Conservation (phyloP, 2,113 vertebrate genomes). For the Eptesicus fuscus region DNA sequence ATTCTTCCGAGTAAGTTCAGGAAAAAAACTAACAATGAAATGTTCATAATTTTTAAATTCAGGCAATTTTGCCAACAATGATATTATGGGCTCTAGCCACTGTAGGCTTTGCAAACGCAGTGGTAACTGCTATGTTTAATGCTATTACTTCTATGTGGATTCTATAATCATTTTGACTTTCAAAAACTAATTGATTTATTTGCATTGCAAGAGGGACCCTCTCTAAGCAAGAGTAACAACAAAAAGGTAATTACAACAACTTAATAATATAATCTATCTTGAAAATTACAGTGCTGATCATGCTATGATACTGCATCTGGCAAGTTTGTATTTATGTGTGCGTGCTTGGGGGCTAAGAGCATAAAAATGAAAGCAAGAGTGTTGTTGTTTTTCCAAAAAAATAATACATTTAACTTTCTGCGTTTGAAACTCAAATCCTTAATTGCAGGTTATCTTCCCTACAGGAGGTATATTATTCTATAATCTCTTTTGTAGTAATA, state of each 20-base stretch:
- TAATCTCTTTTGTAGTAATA: background rate
- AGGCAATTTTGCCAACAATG: background rate
- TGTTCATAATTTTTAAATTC: slow-evolving; percentile 30
- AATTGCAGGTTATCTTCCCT: background rate
- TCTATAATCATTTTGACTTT: slow-evolving; percentile 65
- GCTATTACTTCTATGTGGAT: background rate
- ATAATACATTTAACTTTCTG: background rate
- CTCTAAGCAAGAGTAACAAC: slow-evolving; percentile 16
- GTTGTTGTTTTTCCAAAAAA: background rate
- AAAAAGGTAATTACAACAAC: slow-evolving; percentile 69
- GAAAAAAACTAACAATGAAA: background rate
- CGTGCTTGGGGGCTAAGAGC: slow-evolving; percentile 32
- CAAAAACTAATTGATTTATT: slow-evolving; percentile 67
- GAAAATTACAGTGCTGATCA: slow-evolving; percentile 43
- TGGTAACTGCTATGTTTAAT: background rate
- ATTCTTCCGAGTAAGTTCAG: slow-evolving; percentile 95
- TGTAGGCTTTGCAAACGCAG: background rate
- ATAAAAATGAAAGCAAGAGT: background rate
- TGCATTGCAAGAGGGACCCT: background rate
- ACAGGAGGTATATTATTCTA: background rate
- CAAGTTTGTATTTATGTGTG: slow-evolving; percentile 41
- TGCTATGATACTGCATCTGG: slow-evolving; percentile 16
- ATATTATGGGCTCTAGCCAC: background rate
- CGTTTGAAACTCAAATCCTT: background rate
- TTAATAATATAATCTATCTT: slow-evolving; percentile 57